These are phyloP conservation scores for Amphipyra tragopoginis DNA, from an alignment of 2,888 invertebrate genomes.

Conservation along the genomic window DNA sequence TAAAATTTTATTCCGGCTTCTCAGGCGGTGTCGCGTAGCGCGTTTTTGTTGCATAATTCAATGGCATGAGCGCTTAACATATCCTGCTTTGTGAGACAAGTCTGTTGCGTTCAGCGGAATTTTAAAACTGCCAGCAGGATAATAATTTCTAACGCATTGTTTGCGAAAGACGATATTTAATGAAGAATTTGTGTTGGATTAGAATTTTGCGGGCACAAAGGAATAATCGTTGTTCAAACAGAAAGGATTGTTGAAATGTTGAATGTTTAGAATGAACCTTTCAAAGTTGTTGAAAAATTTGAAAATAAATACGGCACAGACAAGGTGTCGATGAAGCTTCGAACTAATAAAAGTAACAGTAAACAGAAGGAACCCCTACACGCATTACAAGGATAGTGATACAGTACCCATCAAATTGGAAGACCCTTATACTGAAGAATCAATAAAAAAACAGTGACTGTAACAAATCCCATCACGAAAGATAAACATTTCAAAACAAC, in stretches of 20 bases:
- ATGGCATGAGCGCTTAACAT: conserved; percentile 72
- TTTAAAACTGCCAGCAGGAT: conserved; percentile 63
- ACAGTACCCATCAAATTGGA: no score
- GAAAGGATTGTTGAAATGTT: conserved; percentile 8
- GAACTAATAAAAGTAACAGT: background rate
- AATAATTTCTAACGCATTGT: conserved; percentile 56
- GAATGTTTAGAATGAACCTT: conserved; percentile 12
- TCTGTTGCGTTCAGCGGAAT: conserved; percentile 61
- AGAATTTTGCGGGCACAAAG: conserved; percentile 42
- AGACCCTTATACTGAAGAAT: background rate
- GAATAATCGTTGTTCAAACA: conserved; percentile 15
- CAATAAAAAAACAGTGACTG: conserved; percentile 15
- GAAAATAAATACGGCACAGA: no score
- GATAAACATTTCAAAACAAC: conserved; percentile 16
- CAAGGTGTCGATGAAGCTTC: background rate
- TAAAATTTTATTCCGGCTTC: conserved; percentile 71
- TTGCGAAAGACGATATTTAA: conserved; percentile 52
- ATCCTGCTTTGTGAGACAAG: conserved; percentile 67
- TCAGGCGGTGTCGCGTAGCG: conserved; percentile 63
- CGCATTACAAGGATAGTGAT: no score
- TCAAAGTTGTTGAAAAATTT: background rate
- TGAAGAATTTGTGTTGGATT: conserved; percentile 48
- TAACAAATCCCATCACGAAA: conserved; percentile 15
- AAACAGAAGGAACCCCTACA: no score
- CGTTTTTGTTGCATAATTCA: conserved; percentile 77